Base-by-base conservation (phyloP, 2,797 vertebrate genomes). In the Lacerta viridis region DNA sequence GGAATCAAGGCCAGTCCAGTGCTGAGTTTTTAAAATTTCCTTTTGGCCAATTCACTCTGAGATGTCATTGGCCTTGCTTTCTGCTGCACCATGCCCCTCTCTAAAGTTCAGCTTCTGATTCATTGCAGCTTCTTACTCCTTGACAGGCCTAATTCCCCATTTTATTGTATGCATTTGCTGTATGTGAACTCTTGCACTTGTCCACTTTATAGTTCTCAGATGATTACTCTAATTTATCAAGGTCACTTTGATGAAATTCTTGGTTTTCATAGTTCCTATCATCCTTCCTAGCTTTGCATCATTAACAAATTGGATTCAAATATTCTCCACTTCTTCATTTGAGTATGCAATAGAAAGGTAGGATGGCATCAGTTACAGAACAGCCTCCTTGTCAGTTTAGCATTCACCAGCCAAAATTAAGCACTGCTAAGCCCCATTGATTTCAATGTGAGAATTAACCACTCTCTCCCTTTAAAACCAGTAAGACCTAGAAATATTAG, bases 221-320 rank as follows among this genome's bases (percentile, higher is more conserved):
- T 64, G 5, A 79, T 50, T 86, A 68, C 41, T 79, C 23, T 86
- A 71, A 86, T 80, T 80, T 86, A 86, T 39, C 66, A 55, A 87
- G 77, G 85, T 80, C 66, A 71, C 23, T 80, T 86, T 80, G 77
- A 36, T 68, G n/a, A 76, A 33, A 77, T 29, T 69, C 13, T 33
- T 80, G 13, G 13, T 71, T 50, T 79, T 55, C 29, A 50, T 50
- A 36, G 23, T 50, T 86, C 85, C 68, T 69, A 17, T 27, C 74
- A 2, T 80, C 66, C 33, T 80, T 59, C 20, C n/a, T 25, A 29
- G 46, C 46, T 80, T 80, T 80, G n/a, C 8, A 71, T 55, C 33
- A 18, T 59, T 87, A 46, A 25, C 25, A 55, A 79, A 68, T 25
- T 55, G 43, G 41, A 50, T 55, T 18, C 76, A 50, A 29, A 64